A percentile compares a stretch with the other conserved stretches of the same genome.
Evolutionary conservation across 2,113 vertebrate species (phyloP).

Genomic region (Myodes glareolus): DNA sequence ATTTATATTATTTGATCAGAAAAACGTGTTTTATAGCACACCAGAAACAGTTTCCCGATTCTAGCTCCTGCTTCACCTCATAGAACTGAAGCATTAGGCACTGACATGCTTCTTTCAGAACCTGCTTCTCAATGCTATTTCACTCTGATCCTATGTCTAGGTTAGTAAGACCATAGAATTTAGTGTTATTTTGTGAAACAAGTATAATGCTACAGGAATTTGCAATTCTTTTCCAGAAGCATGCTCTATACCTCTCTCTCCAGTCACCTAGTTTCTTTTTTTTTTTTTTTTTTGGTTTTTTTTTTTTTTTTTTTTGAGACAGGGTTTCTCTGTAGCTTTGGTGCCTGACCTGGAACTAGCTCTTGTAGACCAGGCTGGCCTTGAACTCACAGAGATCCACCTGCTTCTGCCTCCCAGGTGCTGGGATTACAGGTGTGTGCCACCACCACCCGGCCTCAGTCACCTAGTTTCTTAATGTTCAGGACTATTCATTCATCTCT

Average conservation of each 20-base stretch:
- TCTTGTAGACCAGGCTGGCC: too few relatives aligned
- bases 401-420: too few relatives aligned
- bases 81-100: background rate
- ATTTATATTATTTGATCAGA: background rate
- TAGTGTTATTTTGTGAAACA: slow-evolving; percentile 14
- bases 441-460: too few relatives aligned
- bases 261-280: background rate
- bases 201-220: background rate
- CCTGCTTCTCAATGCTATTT: background rate
- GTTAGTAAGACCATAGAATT: slow-evolving; percentile 7
- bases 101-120: background rate
- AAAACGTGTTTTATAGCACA: background rate
- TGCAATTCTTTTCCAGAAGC: background rate
- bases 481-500: background rate
- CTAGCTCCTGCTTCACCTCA: background rate
- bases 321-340: too few relatives aligned
- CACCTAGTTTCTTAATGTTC: background rate
- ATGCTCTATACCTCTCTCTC: background rate
- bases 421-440: too few relatives aligned
- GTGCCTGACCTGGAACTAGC: too few relatives aligned
- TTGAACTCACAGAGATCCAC: too few relatives aligned
- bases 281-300: too few relatives aligned
- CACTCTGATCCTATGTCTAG: background rate
- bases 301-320: too few relatives aligned
- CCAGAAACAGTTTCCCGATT: background rate